These are phyloP conservation scores for Ectemnius continuus DNA, from an alignment of 2,888 invertebrate species.

Conservation along the genomic window DNA sequence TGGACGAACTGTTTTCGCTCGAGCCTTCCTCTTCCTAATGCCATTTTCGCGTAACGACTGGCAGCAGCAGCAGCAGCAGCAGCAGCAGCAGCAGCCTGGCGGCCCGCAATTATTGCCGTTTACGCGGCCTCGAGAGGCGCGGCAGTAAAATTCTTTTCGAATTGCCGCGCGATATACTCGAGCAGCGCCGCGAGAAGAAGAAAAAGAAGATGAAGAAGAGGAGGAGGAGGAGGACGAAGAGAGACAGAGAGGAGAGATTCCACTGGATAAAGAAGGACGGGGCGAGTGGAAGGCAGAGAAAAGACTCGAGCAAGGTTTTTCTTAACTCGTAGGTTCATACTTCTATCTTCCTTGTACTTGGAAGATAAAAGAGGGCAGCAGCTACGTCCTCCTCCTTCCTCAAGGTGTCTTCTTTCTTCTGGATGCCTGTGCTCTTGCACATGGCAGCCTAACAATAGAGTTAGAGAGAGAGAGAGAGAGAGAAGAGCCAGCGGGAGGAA, in stretches of 20 bases:
- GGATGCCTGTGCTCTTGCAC: not conserved
- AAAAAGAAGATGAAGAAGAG: constrained; percentile 16
- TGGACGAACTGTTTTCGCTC: too few relatives aligned
- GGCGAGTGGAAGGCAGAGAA: constrained; percentile 30
- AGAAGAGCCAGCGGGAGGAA: too few relatives aligned
- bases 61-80: constrained; percentile 30
- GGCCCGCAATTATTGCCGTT: constrained; percentile 71
- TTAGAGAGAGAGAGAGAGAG: too few relatives aligned
- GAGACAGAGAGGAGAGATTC: not conserved
- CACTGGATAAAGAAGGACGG: constrained; percentile 12
- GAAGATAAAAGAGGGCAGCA: too few relatives aligned
- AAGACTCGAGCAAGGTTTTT: constrained; percentile 39
- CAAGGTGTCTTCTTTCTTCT: constrained; percentile 30
- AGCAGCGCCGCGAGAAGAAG: constrained; percentile 27
- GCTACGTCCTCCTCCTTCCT: not conserved
- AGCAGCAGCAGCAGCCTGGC: constrained; percentile 34
- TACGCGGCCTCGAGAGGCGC: constrained; percentile 61
- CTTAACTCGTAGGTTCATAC: constrained; percentile 25
- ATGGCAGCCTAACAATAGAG: not conserved
- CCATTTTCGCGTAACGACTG: constrained; percentile 61
- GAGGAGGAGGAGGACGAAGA: not conserved
- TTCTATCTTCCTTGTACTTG: too few relatives aligned
- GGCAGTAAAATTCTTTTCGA: constrained; percentile 65
- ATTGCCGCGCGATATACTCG: constrained; percentile 38
- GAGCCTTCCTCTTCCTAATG: constrained; percentile 52